Percentiles rank a stretch among this genome's conserved stretches.
Conservation (phyloP, 1,140 invertebrate genomes). For the Orius insidiosus region DNA sequence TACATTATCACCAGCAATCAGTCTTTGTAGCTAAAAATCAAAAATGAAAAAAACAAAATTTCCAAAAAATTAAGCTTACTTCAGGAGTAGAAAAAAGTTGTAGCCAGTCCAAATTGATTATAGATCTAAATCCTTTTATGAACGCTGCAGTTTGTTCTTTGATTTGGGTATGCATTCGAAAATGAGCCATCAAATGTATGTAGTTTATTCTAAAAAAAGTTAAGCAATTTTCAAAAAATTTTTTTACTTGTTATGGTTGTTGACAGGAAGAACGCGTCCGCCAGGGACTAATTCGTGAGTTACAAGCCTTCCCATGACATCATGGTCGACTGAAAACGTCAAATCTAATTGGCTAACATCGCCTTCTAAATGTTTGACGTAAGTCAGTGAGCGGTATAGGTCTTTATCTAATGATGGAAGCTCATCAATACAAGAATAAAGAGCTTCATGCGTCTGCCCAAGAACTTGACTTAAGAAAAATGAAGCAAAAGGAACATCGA, state of each 20-base stretch:
- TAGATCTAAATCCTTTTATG: conserved; percentile 85
- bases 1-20: conserved; percentile 82
- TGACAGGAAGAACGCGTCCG: conserved; percentile 80
- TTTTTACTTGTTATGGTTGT: conserved; percentile 85
- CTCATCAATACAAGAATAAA: conserved; percentile 94
- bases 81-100: conserved; percentile 92
- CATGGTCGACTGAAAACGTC: conserved; percentile 94
- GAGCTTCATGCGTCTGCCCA: conserved; percentile 75
- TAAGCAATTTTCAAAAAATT: conserved; percentile 6
- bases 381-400: conserved; percentile 88
- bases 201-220: conserved; percentile 80
- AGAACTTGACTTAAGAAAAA: conserved; percentile 96
- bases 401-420: conserved; percentile 90
- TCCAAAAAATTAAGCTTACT: conserved; percentile 32
- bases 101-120: conserved; percentile 91
- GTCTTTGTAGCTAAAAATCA: conserved; percentile 55
- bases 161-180: conserved; percentile 93
- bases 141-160: conserved; percentile 92
- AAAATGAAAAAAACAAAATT: conserved; percentile 1
- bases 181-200: conserved; percentile 96
- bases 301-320: conserved; percentile 78
- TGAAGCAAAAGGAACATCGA: conserved; percentile 95
- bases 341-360: conserved; percentile 85
- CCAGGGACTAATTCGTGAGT: conserved; percentile 86
- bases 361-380: conserved; percentile 90